Evolutionary conservation across 2,113 vertebrate species (phyloP).

Genomic region (Daubentonia madagascariensis): DNA sequence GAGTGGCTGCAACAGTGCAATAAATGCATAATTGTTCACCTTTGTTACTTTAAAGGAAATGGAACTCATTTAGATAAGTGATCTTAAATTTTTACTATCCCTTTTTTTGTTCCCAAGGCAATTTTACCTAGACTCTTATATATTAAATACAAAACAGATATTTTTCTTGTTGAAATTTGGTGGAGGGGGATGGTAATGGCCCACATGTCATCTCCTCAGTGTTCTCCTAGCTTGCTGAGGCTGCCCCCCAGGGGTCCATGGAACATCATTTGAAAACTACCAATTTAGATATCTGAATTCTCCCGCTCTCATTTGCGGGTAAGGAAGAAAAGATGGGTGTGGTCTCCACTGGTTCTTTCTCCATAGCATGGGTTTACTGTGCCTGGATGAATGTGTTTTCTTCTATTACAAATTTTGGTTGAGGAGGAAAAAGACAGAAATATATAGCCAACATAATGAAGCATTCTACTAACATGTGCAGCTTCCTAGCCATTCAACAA

Average conservation of each 20-base stretch:
- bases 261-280: neutral
- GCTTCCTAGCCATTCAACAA: neutral
- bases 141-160: neutral
- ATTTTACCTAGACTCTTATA: neutral
- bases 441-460: neutral
- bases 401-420: neutral
- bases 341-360: neutral
- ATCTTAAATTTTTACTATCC: neutral
- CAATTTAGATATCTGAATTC: neutral
- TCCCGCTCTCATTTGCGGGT: neutral
- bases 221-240: neutral
- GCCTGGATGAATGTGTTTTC: neutral
- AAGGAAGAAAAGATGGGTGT: neutral
- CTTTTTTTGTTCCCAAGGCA: neutral
- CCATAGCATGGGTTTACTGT: neutral
- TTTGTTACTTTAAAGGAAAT: neutral
- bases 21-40: neutral
- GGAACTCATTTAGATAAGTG: neutral
- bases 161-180: neutral
- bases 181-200: neutral
- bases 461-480: neutral
- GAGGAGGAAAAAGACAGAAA: neutral
- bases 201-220: neutral
- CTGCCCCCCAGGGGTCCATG: rapidly evolving
- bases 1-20: neutral